Percentiles rank a stretch among this genome's conserved stretches.
These are phyloP conservation scores for Mionectes macconnelli DNA, from an alignment of 2,113 vertebrate genomes.

Conservation along the genomic window DNA sequence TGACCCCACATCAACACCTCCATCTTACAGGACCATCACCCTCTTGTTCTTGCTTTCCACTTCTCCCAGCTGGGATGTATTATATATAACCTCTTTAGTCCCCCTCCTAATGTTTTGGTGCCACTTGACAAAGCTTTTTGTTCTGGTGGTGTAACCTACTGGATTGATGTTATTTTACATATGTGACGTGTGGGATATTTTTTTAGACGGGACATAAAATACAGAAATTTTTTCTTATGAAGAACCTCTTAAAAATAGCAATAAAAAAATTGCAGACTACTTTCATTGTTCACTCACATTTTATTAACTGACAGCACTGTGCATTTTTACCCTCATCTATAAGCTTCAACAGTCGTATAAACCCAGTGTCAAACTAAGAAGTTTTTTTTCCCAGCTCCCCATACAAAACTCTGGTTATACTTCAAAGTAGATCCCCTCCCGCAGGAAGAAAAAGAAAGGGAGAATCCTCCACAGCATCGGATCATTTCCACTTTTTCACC, in stretches of 20 bases:
- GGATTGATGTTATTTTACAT: neutral
- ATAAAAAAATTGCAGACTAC: neutral
- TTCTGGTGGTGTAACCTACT: neutral
- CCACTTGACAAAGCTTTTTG: neutral
- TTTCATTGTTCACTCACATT: neutral
- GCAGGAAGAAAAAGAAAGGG: neutral
- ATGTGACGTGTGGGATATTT: accelerated
- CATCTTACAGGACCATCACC: neutral
- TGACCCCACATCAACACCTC: neutral
- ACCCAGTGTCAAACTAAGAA: neutral
- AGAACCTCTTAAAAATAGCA: neutral
- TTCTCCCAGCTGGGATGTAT: neutral
- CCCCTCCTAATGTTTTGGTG: neutral
- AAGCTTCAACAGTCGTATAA: neutral
- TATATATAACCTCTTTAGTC: neutral
- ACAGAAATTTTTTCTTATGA: neutral
- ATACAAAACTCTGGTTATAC: neutral
- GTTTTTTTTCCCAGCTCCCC: neutral
- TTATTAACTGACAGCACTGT: neutral
- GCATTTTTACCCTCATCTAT: neutral
- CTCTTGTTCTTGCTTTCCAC: neutral
- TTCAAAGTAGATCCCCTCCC: neutral
- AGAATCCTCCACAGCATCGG: neutral
- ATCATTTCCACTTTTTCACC: neutral
- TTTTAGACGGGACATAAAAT: neutral